Base-by-base conservation (phyloP, 2,113 vertebrate genomes). In the Psilopsiagon aymara region DNA sequence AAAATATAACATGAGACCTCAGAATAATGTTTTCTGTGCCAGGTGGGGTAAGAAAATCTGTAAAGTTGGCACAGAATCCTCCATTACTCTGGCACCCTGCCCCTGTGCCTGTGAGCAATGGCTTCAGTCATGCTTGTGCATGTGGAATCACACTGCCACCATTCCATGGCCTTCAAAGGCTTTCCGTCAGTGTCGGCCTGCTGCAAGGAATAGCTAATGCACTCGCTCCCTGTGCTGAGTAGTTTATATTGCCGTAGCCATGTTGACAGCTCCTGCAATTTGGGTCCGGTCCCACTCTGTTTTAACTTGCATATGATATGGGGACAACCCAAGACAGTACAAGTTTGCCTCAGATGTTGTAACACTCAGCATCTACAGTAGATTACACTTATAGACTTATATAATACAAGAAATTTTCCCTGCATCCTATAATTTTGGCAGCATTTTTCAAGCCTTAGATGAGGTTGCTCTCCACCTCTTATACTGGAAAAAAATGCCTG, bases 111-210 rank as follows among this genome's bases (percentile, higher is more conserved):
- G 63, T 17, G 9, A 70, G 35, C 2, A 8, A 51, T 29, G 19
- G 24, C 33, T 69, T 62, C 18, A 57, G 35, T 14, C 14, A 20
- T 1, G 0, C 13, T 20, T 29, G 5, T 31, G 25, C 0, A 1
- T 0, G 0, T 43, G n/a, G 55, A 71, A 53, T n/a, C 10, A 17
- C 23, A 19, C 8, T 43, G 13, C 16, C 8, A 9, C 7, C 0
- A 0, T 69, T 69, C 39, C 62, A 13, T 0, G 1, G 27, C 17
- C 35, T 27, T 43, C 75, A 35, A 37, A 81, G 21, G 11, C 21
- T 85, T 67, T 76, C 57, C 27, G 29, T 60, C 11, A 7, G 13
- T 12, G 27, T 13, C 37, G n/a, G 23, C 17, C 18, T 37, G 9
- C 17, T 55, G 33, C 52, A 71, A 44, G 28, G 29, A 17, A 60